Conservation (phyloP, 2,888 invertebrate genomes). For the Tetheella fluctuosa region DNA sequence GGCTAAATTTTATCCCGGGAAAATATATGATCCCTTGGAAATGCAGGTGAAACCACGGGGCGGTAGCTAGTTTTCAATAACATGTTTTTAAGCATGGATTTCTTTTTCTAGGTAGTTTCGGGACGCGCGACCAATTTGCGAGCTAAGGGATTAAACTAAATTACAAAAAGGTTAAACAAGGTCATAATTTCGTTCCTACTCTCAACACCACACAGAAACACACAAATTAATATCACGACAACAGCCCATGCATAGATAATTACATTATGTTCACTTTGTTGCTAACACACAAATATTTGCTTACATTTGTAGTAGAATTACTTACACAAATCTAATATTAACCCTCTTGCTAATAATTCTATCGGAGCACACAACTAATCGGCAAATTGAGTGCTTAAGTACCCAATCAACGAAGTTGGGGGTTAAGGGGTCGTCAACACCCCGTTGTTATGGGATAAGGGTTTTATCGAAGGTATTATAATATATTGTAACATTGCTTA, state of each 20-base stretch:
- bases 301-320: neutral
- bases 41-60: no score
- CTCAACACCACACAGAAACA: no score
- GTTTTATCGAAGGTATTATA: constrained; percentile 12
- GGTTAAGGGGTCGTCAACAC: constrained; percentile 12
- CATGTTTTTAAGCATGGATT: no score
- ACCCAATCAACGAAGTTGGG: constrained; percentile 36
- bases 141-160: no score
- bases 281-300: neutral
- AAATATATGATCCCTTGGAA: no score
- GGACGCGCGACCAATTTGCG: no score
- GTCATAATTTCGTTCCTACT: no score
- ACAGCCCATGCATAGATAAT: neutral
- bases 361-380: constrained; percentile 31
- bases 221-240: neutral
- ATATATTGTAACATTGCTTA: constrained; percentile 2
- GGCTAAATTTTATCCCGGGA: no score
- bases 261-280: constrained; percentile 1
- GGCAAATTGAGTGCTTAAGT: constrained; percentile 42
- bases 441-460: constrained; percentile 13
- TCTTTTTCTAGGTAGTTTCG: no score
- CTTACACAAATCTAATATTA: constrained; percentile 13
- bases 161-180: no score
- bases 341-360: constrained; percentile 29
- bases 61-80: no score